These are phyloP conservation scores for Syncerus caffer DNA, from an alignment of 2,797 vertebrate species.

Conservation along the genomic window DNA sequence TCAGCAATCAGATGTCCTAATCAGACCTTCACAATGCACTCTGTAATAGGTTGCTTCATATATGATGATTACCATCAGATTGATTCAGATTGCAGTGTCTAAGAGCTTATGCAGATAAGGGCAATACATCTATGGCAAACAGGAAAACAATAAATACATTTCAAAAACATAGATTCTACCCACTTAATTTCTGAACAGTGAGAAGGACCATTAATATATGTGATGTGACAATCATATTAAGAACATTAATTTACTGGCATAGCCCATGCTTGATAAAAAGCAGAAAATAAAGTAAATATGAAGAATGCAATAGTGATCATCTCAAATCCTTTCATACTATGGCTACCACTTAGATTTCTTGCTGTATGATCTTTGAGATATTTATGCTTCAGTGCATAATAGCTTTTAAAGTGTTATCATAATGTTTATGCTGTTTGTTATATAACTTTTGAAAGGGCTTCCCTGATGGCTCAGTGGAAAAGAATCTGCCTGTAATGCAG, in stretches of 20 bases:
- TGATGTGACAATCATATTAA: neutral
- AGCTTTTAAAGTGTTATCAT: neutral
- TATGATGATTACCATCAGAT: neutral
- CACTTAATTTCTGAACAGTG: neutral
- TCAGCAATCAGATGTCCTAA: neutral
- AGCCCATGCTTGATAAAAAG: neutral
- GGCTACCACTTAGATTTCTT: neutral
- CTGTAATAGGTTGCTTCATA: neutral
- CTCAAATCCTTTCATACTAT: neutral
- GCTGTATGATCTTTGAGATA: neutral
- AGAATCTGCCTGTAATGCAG: neutral
- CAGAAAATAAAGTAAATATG: neutral
- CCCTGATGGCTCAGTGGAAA: neutral
- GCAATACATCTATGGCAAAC: neutral
- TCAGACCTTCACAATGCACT: neutral
- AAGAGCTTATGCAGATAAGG: neutral
- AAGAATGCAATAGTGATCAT: neutral
- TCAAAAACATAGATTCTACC: neutral
- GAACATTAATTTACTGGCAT: neutral
- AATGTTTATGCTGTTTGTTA: neutral
- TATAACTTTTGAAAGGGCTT: neutral
- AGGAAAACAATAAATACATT: neutral
- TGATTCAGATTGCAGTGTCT: neutral
- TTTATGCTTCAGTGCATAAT: neutral
- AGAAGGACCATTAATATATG: neutral